These are phyloP conservation scores for Paralvinella palmiformis DNA, from an alignment of 1,140 invertebrate species.

Conservation along the genomic window DNA sequence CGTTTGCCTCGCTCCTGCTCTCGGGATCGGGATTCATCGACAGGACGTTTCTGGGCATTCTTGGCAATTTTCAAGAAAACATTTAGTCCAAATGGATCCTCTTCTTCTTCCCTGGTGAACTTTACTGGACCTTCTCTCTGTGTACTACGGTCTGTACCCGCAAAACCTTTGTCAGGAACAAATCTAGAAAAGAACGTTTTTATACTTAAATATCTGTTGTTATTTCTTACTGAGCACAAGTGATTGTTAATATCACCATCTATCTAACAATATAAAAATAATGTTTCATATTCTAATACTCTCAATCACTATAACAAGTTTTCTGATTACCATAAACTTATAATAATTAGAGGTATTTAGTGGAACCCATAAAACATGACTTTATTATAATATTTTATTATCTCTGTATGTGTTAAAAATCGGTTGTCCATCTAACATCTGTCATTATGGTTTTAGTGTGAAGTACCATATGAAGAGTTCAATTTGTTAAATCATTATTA, in stretches of 20 bases:
- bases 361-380: not conserved
- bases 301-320: too few relatives aligned
- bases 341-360: not conserved
- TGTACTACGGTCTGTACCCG: constrained; percentile 68
- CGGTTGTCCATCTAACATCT: too few relatives aligned
- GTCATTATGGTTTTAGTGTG: too few relatives aligned
- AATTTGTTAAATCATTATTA: too few relatives aligned
- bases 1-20: too few relatives aligned
- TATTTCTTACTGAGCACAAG: not conserved
- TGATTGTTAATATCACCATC: not conserved
- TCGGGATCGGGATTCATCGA: too few relatives aligned
- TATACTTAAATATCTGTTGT: not conserved
- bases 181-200: constrained; percentile 59
- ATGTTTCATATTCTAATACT: not conserved
- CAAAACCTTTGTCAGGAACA: constrained; percentile 94
- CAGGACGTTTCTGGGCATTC: constrained; percentile 55
- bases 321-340: too few relatives aligned
- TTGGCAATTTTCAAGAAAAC: constrained; percentile 97
- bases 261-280: not conserved
- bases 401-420: too few relatives aligned
- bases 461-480: too few relatives aligned
- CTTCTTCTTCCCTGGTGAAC: constrained; percentile 79
- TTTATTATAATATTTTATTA: not conserved
- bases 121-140: constrained; percentile 87
- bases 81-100: constrained; percentile 94